Conservation (phyloP, 1,140 invertebrate genomes). For the Antheraea pernyi region DNA sequence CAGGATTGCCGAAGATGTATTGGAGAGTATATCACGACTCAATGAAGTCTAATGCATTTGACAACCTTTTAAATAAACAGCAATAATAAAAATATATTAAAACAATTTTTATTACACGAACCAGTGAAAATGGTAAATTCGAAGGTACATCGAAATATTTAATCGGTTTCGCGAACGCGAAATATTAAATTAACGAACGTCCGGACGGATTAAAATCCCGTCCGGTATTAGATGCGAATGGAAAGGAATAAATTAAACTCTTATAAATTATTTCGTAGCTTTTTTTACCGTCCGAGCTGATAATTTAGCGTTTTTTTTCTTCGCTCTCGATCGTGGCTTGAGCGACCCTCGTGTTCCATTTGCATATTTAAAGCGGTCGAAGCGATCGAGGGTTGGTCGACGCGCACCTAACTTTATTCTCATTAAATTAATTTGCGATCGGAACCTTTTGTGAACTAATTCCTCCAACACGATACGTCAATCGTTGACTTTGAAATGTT, state of each 20-base stretch:
- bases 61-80: too few species aligned
- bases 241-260: constrained; percentile 28
- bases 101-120: too few species aligned
- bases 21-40: too few species aligned
- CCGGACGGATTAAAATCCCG: constrained; percentile 2
- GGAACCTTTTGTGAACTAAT: constrained; percentile 17
- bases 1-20: too few species aligned
- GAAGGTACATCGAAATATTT: not conserved
- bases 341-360: constrained; percentile 20
- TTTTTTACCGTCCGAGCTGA: constrained; percentile 12
- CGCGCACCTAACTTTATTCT: constrained; percentile 44
- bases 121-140: not conserved
- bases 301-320: constrained; percentile 15
- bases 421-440: constrained; percentile 46
- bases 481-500: not conserved
- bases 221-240: constrained; percentile 2
- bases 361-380: constrained; percentile 22
- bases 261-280: constrained; percentile 28
- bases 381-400: constrained; percentile 26
- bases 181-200: constrained; percentile 14
- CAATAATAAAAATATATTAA: too few species aligned
- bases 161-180: not conserved
- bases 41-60: too few species aligned
- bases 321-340: constrained; percentile 15
- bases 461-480: not conserved